Conservation (phyloP, 2,797 vertebrate species). For the Falco berigora region DNA sequence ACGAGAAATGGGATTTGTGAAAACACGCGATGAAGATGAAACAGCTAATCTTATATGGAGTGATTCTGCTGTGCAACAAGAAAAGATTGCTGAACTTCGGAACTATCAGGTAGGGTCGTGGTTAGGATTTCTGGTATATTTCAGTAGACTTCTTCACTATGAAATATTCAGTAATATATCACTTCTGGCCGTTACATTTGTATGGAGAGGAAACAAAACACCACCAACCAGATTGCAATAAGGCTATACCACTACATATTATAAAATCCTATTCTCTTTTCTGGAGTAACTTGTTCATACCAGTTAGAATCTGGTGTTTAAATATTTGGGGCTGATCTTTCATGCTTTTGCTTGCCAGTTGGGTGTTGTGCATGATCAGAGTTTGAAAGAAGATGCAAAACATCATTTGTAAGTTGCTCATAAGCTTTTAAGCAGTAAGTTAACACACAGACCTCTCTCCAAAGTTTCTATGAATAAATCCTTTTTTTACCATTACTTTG, state of each 20-base stretch:
- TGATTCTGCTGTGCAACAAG: conserved; percentile 94
- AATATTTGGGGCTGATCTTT: not conserved
- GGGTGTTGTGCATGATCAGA: not conserved
- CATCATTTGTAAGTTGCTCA: not conserved
- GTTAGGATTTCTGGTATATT: not conserved
- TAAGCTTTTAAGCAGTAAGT: not conserved
- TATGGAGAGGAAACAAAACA: not conserved
- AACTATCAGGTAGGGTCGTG: conserved; percentile 88
- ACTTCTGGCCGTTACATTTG: not conserved
- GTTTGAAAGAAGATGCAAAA: not conserved
- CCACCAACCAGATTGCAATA: not conserved
- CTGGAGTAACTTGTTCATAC: not conserved
- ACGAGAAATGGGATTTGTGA: conserved; percentile 88
- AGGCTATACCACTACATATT: not conserved
- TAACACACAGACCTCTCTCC: not conserved
- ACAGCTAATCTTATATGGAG: conserved; percentile 98
- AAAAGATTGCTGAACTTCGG: conserved; percentile 94
- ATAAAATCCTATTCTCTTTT: not conserved
- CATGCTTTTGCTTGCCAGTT: not conserved
- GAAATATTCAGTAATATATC: not conserved
- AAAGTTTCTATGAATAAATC: not conserved
- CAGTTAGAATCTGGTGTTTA: not conserved
- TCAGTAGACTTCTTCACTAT: not conserved
- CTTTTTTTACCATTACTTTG: not conserved
- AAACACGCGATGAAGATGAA: conserved; percentile 91